phyloP scores from a whole-genome alignment of 2,888 invertebrate genomes.

The Gnatocerus cornutus region DNA sequence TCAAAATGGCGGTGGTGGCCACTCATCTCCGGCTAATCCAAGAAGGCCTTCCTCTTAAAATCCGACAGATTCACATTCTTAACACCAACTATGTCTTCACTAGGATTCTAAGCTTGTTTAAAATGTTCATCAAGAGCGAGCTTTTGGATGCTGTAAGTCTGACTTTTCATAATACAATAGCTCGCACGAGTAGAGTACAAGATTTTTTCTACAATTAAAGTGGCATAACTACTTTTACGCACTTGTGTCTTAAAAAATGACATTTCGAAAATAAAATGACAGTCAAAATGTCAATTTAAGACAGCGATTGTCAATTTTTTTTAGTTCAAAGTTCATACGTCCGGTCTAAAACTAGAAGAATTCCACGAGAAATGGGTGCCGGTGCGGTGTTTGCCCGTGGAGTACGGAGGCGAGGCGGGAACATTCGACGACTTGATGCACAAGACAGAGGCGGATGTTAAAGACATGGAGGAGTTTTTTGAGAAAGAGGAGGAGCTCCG shows the following conservation, averaged over 20 bases:
- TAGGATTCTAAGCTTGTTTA: not conserved
- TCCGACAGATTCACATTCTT: slow-evolving; percentile 10
- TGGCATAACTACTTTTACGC: too few relatives aligned
- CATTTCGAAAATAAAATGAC: too few relatives aligned
- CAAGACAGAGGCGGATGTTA: slow-evolving; percentile 66
- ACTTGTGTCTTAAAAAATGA: too few relatives aligned
- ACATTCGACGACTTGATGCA: slow-evolving; percentile 74
- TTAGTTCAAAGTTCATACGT: slow-evolving; percentile 71
- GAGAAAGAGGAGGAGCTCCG: slow-evolving; percentile 61
- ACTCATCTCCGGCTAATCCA: not conserved
- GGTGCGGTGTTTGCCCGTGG: slow-evolving; percentile 69
- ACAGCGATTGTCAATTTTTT: not conserved
- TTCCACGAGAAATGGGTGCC: slow-evolving; percentile 74
- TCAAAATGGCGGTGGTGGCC: slow-evolving; percentile 7
- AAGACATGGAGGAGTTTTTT: slow-evolving; percentile 61
- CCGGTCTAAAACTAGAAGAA: slow-evolving; percentile 72
- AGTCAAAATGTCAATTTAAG: too few relatives aligned
- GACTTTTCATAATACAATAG: too few relatives aligned
- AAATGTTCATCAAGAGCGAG: slow-evolving; percentile 16
- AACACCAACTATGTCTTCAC: slow-evolving; percentile 14
- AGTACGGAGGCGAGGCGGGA: slow-evolving; percentile 76
- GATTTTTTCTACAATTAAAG: too few relatives aligned
- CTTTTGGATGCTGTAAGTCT: slow-evolving; percentile 5
- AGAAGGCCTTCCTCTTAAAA: slow-evolving; percentile 13
- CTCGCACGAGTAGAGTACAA: not conserved